Evolutionary conservation across 1,140 invertebrate genomes (phyloP).

Genomic region (Hyphantria cunea): DNA sequence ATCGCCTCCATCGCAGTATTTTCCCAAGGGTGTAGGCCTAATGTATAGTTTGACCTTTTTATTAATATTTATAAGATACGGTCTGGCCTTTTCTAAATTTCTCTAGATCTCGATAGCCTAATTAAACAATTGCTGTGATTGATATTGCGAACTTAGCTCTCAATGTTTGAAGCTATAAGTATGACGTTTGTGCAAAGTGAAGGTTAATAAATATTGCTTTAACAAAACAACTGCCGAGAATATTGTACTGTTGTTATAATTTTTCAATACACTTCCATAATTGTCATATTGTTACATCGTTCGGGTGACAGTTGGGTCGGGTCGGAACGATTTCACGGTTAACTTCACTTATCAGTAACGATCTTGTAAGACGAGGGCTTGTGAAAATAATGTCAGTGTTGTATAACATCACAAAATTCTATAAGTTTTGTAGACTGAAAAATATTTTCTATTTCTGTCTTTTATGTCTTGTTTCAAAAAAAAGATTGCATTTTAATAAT

Average conservation of each 20-base stretch:
- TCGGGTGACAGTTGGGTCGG: constrained; percentile 4
- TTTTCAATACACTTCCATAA: constrained; percentile 8
- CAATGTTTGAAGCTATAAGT: no score
- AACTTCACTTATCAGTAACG: constrained; percentile 3
- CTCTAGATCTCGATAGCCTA: neutral
- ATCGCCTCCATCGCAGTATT: neutral
- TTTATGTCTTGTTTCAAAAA: no score
- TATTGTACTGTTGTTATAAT: neutral
- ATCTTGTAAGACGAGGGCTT: constrained; percentile 7
- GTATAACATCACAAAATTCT: neutral
- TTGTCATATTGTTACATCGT: neutral
- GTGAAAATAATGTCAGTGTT: constrained; percentile 11
- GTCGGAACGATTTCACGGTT: constrained; percentile 8
- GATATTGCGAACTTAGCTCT: no score
- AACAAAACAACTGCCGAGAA: neutral
- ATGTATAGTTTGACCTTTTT: neutral
- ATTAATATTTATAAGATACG: neutral
- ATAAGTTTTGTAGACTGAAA: no score
- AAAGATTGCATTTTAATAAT: no score
- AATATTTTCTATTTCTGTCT: no score
- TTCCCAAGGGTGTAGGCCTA: neutral
- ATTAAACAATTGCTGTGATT: neutral
- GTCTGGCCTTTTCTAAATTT: neutral
- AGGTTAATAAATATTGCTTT: no score
- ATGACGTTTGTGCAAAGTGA: no score